Conservation (phyloP, 30 jellyfish, hydroid and myxozoan species). For the Aurelia aurita region DNA sequence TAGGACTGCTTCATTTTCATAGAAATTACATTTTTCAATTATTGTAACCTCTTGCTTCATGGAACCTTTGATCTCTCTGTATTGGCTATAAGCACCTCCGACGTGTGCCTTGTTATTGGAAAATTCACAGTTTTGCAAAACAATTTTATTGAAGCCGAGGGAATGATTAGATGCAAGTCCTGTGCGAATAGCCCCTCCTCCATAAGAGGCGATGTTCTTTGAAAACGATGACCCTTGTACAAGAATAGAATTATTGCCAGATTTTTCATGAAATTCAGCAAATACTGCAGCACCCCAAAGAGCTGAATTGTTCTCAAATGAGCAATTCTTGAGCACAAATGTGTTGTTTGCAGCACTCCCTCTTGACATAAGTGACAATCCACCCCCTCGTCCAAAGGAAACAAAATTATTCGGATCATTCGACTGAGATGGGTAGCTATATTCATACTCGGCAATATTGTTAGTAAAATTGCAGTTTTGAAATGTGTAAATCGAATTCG, state of each 20-base stretch:
- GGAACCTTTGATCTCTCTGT: conserved; percentile 2
- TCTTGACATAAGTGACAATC: conserved; percentile 36
- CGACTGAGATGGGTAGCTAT: conserved; percentile 37
- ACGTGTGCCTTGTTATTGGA: conserved; percentile 1
- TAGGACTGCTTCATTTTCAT: conserved; percentile 16
- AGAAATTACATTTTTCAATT: conserved; percentile 18
- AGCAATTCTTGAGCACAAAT: conserved; percentile 27
- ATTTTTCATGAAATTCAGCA: conserved; percentile 48
- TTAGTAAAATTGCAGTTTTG: conserved; percentile 14
- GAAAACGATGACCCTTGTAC: conserved; percentile 22
- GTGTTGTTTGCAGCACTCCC: conserved; percentile 55
- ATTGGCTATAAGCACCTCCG: conserved; percentile 56
- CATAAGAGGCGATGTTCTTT: conserved; percentile 60
- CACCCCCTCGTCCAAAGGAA: conserved; percentile 83
- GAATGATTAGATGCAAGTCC: conserved; percentile 33
- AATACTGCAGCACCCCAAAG: conserved; percentile 85
- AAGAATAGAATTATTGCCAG: conserved; percentile 28
- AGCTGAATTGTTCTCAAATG: conserved; percentile 61
- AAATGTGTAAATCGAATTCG: conserved; percentile 17
- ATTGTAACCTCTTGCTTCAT: conserved; percentile 28
- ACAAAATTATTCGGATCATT: conserved; percentile 29
- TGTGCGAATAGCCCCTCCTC: conserved; percentile 80
- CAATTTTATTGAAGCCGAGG: conserved; percentile 18
- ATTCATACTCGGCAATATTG: conserved; percentile 51
- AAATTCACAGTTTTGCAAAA: conserved; percentile 6